These are phyloP conservation scores for Anabacerthia variegaticeps DNA, from an alignment of 2,797 vertebrate genomes.

Conservation along the genomic window DNA sequence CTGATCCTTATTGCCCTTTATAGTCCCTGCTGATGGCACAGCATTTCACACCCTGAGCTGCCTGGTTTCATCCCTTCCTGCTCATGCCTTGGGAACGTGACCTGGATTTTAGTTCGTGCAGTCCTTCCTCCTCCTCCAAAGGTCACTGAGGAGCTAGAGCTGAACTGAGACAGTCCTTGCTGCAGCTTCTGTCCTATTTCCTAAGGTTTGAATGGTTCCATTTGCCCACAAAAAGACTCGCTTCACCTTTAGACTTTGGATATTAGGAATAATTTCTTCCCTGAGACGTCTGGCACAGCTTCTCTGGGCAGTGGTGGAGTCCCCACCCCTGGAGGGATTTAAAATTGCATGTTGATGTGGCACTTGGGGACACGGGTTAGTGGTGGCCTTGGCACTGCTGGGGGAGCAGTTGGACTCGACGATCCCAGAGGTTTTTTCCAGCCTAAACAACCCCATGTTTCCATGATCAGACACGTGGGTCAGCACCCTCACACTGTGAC, in stretches of 20 bases:
- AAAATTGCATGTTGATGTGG: not conserved
- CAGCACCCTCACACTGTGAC: not conserved
- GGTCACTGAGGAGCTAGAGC: not conserved
- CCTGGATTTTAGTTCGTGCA: not conserved
- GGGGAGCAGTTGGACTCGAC: rapidly evolving
- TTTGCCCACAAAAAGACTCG: not conserved
- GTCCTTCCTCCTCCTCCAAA: not conserved
- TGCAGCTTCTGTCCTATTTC: not conserved
- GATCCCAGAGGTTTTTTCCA: not conserved
- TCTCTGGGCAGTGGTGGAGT: not conserved
- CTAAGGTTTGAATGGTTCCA: not conserved
- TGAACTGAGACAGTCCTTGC: not conserved
- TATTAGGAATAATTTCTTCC: not conserved
- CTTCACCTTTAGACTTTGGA: not conserved
- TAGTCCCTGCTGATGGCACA: not conserved
- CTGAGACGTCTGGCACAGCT: not conserved
- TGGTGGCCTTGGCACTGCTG: not conserved
- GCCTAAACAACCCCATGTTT: not conserved
- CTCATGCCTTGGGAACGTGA: not conserved
- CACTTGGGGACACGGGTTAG: not conserved
- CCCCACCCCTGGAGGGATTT: not conserved
- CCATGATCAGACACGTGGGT: not conserved
- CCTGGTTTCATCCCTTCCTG: not conserved
- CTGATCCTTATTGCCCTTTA: not conserved
- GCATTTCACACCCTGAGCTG: not conserved